phyloP scores from a whole-genome alignment of 2,888 invertebrate species.

The Drosophila imparisetae region DNA sequence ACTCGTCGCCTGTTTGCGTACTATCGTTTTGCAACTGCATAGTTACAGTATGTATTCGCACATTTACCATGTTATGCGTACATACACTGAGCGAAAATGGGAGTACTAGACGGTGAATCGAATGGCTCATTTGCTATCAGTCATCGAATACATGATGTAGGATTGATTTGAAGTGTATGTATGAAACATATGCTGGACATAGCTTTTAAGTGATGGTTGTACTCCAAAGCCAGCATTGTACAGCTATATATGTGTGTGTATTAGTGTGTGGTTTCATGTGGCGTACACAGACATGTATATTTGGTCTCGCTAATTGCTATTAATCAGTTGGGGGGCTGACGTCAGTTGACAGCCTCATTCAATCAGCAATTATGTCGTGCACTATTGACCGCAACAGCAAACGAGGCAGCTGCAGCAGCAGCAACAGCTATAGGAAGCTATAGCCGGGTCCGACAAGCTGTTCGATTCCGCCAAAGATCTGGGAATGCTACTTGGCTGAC shows the following conservation, averaged over 20 bases:
- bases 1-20: constrained; percentile 29
- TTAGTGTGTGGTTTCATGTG: not conserved
- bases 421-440: constrained; percentile 2
- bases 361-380: constrained; percentile 69
- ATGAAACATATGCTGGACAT: not conserved
- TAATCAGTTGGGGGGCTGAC: constrained; percentile 63
- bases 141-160: not conserved
- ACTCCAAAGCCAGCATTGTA: not conserved
- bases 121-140: not conserved
- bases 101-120: not conserved
- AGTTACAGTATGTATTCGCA: constrained; percentile 1
- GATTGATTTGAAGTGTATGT: not conserved
- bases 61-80: not conserved
- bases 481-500: not conserved
- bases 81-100: not conserved
- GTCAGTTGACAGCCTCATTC: constrained; percentile 67
- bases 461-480: constrained; percentile 43
- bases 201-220: not conserved
- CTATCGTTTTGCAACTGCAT: constrained; percentile 9
- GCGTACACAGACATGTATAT: not conserved
- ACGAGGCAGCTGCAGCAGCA: constrained; percentile 39
- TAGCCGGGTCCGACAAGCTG: not conserved
- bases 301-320: constrained; percentile 62
- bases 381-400: constrained; percentile 63
- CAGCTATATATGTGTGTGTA: not conserved